phyloP scores from a whole-genome alignment of 2,113 vertebrate species.

The Strix uralensis region DNA sequence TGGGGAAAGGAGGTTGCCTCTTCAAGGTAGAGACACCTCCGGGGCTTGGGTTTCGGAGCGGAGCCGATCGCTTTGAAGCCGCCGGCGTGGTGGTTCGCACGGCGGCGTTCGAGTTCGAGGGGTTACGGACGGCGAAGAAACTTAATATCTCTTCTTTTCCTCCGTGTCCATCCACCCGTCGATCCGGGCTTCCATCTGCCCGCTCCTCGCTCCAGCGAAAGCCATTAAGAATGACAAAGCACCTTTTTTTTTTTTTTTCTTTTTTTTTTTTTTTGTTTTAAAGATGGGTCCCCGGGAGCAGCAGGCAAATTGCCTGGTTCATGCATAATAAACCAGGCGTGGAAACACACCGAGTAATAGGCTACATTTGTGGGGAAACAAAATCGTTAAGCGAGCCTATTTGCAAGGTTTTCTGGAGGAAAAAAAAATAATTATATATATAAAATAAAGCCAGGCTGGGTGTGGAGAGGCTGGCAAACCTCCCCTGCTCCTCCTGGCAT shows the following conservation, averaged over 20 bases:
- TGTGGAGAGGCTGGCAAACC: not conserved
- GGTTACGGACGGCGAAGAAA: not conserved
- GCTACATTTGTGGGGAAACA: not conserved
- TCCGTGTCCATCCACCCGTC: not conserved
- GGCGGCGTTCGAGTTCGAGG: not conserved
- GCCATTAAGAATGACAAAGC: constrained; percentile 35
- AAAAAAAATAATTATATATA: too few relatives aligned
- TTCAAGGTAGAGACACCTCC: not conserved
- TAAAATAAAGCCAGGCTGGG: not conserved
- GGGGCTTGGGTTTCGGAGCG: not conserved
- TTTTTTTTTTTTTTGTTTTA: not conserved
- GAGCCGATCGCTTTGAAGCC: not conserved
- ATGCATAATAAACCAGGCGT: constrained; percentile 57
- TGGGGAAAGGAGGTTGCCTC: not conserved
- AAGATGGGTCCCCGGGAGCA: constrained; percentile 45
- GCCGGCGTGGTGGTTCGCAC: not conserved
- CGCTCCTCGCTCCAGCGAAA: not conserved
- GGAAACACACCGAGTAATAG: not conserved
- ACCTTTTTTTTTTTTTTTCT: not conserved
- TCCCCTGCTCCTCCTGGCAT: not conserved
- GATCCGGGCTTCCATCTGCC: not conserved
- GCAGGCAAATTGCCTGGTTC: constrained; percentile 38
- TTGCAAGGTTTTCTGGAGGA: not conserved
- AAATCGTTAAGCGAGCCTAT: not conserved
- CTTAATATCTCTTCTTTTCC: not conserved